Evolutionary conservation across 2,888 invertebrate species (phyloP).

Genomic region (Phania funesta): DNA sequence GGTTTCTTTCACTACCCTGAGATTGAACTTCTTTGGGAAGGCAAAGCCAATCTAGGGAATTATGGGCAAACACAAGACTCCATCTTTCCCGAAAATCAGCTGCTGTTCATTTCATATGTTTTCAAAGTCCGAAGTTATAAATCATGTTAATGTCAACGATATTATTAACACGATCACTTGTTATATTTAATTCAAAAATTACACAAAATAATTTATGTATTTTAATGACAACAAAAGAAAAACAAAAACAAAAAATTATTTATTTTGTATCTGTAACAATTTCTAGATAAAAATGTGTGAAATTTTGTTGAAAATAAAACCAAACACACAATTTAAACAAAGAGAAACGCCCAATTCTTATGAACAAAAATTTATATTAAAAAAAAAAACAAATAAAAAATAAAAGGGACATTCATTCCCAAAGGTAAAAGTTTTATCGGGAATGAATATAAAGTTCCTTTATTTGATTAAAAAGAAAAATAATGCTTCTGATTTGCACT

Average conservation of each 20-base stretch:
- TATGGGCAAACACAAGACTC: neutral
- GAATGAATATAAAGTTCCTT: constrained; percentile 37
- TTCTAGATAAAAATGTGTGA: constrained; percentile 58
- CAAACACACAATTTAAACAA: constrained; percentile 70
- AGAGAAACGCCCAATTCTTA: constrained; percentile 79
- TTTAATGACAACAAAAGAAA: neutral
- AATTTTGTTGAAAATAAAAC: constrained; percentile 47
- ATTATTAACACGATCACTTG: constrained; percentile 39
- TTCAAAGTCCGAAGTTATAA: constrained; percentile 25
- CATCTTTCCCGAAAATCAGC: neutral
- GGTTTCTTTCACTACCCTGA: no score
- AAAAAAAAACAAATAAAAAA: no score
- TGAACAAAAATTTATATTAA: constrained; percentile 72
- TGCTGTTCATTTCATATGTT: neutral
- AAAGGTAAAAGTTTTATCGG: neutral
- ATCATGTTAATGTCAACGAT: constrained; percentile 35
- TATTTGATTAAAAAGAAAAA: constrained; percentile 16
- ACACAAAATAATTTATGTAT: constrained; percentile 1
- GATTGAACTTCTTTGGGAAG: no score
- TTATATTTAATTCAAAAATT: constrained; percentile 43
- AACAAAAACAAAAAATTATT: neutral
- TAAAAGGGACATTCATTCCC: constrained; percentile 39
- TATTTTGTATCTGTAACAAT: constrained; percentile 40
- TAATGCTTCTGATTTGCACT: constrained; percentile 57
- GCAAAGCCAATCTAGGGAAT: neutral